Conservation (phyloP, 2,888 invertebrate species). For the Halictus ligatus region DNA sequence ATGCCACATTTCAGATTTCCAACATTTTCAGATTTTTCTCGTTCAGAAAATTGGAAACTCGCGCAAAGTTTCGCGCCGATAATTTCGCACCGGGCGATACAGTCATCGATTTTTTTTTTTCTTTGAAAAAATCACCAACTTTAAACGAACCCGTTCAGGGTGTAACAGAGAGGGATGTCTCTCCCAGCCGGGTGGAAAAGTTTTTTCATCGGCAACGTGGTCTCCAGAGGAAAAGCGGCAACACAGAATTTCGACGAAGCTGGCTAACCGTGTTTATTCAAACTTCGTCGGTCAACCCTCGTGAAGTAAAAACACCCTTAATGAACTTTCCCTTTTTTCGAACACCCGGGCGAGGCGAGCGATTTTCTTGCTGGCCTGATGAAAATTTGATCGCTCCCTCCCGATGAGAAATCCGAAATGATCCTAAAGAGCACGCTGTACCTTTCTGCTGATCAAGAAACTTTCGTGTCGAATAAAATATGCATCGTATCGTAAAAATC, state of each 20-base stretch:
- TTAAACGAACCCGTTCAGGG: neutral
- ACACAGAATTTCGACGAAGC: conserved; percentile 53
- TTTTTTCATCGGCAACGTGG: conserved; percentile 55
- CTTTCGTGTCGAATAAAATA: neutral
- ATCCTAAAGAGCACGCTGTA: neutral
- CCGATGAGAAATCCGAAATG: neutral
- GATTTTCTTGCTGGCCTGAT: neutral
- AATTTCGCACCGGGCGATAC: neutral
- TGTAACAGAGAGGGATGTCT: conserved; percentile 1
- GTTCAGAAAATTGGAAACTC: neutral
- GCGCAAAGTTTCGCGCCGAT: neutral
- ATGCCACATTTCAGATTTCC: neutral
- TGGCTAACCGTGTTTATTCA: conserved; percentile 51
- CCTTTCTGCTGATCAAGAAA: neutral
- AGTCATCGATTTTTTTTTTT: neutral
- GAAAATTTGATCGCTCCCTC: neutral
- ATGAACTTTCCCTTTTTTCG: conserved; percentile 33
- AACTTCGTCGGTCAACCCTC: conserved; percentile 32
- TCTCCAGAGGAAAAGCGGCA: conserved; percentile 16
- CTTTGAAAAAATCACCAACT: neutral
- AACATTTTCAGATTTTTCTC: neutral
- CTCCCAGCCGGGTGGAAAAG: conserved; percentile 29
- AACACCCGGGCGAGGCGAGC: neutral
- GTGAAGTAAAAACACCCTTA: conserved; percentile 13
- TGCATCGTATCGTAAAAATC: too few species aligned